Percentiles rank a stretch among this genome's conserved stretches.
Conservation (phyloP, 2,797 vertebrate genomes). For the Sebastes wilsoni region DNA sequence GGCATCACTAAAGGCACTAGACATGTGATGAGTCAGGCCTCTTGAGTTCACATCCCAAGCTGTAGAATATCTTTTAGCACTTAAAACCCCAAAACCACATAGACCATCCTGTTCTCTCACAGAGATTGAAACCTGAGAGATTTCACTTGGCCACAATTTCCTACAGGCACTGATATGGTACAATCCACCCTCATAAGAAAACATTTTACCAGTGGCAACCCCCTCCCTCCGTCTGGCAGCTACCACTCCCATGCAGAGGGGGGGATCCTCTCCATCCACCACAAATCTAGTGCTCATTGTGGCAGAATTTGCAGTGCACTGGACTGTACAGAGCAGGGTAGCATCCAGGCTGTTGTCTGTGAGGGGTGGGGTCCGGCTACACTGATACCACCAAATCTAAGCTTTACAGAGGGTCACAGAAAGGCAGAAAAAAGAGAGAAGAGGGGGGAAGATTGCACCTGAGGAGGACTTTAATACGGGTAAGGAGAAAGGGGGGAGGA, state of each 20-base stretch:
- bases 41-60: constrained; percentile 10
- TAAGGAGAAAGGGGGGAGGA: constrained; percentile 73
- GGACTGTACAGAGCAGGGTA: constrained; percentile 81
- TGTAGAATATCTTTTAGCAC: not conserved
- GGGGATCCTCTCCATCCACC: constrained; percentile 71
- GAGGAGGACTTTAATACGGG: constrained; percentile 84
- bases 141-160: constrained; percentile 28
- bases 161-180: constrained; percentile 63
- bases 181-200: constrained; percentile 64
- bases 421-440: constrained; percentile 69
- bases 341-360: constrained; percentile 82
- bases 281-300: constrained; percentile 76
- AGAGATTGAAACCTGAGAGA: constrained; percentile 24
- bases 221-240: constrained; percentile 71
- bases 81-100: not conserved
- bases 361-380: constrained; percentile 86
- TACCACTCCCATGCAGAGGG: constrained; percentile 79
- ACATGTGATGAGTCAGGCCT: not conserved
- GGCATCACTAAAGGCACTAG: constrained; percentile 50
- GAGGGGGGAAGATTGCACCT: constrained; percentile 81
- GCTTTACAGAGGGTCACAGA: constrained; percentile 62
- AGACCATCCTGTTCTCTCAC: not conserved
- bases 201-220: constrained; percentile 23
- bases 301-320: constrained; percentile 83
- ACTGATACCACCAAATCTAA: constrained; percentile 76